Evolutionary conservation across 1,140 invertebrate species (phyloP).

Genomic region (Hestina assimilis): DNA sequence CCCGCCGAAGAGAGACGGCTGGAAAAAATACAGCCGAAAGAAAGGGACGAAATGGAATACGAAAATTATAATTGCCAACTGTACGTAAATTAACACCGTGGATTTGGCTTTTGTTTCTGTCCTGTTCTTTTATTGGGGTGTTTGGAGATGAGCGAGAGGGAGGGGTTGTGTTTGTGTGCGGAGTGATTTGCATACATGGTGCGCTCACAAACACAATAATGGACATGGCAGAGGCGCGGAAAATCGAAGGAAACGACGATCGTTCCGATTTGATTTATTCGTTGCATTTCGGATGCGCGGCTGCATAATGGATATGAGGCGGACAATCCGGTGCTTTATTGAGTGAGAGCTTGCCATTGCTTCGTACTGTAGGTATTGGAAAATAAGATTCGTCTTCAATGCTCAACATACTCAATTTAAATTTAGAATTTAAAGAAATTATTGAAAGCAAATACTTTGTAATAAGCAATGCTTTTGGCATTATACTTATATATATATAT

Average conservation of each 20-base stretch:
- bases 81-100: constrained; percentile 76
- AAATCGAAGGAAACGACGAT: constrained; percentile 65
- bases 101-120: constrained; percentile 57
- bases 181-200: constrained; percentile 66
- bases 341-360: constrained; percentile 24
- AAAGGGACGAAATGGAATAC: constrained; percentile 62
- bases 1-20: constrained; percentile 50
- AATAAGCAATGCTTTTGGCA: too few species aligned
- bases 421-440: too few species aligned
- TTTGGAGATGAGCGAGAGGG: constrained; percentile 38
- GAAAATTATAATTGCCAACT: constrained; percentile 77
- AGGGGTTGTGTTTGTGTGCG: constrained; percentile 54
- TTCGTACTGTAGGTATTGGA: not conserved
- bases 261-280: constrained; percentile 59
- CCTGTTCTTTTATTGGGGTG: constrained; percentile 5
- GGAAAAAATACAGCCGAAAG: constrained; percentile 58
- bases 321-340: constrained; percentile 34
- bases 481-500: too few species aligned
- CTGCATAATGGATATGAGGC: constrained; percentile 47
- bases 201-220: constrained; percentile 63
- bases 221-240: constrained; percentile 44
- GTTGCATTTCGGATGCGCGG: constrained; percentile 45
- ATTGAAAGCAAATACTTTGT: too few species aligned
- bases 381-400: not conserved
- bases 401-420: too few species aligned